Percentiles rank a stretch among this genome's conserved stretches.
Evolutionary conservation across 2,797 vertebrate species (phyloP).

Genomic region (Euphonia xanthogaster): DNA sequence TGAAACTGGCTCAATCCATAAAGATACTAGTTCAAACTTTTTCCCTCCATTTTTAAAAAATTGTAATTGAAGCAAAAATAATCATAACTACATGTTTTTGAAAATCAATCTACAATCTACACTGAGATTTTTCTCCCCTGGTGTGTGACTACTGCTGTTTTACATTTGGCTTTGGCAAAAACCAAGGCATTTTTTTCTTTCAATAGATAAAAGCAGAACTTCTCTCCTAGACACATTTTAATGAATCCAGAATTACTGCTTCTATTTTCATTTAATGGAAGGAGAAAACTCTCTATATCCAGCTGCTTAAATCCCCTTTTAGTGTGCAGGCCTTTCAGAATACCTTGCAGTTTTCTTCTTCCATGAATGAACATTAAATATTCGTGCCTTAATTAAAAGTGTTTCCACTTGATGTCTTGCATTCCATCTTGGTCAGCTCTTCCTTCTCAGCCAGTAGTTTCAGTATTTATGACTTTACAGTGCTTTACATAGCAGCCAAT

Average conservation of each 20-base stretch:
- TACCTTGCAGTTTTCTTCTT: not conserved
- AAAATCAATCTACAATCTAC: not conserved
- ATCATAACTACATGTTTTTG: not conserved
- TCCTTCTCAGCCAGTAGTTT: not conserved
- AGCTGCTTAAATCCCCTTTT: not conserved
- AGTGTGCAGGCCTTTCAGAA: not conserved
- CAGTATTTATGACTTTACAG: constrained; percentile 34
- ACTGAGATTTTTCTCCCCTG: not conserved
- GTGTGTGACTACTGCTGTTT: not conserved
- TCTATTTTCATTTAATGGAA: not conserved
- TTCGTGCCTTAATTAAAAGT: constrained; percentile 17
- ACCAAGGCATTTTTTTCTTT: not conserved
- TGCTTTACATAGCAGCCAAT: not conserved
- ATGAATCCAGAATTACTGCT: not conserved
- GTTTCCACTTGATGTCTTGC: constrained; percentile 44
- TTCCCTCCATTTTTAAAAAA: not conserved
- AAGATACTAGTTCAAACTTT: not conserved
- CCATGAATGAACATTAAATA: constrained; percentile 13
- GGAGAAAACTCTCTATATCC: not conserved
- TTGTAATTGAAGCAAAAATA: not conserved
- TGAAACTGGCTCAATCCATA: not conserved
- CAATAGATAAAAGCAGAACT: not conserved
- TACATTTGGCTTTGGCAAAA: not conserved
- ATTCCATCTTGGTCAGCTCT: not conserved
- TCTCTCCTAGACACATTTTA: not conserved